Conservation (phyloP, 1,140 invertebrate genomes). For the Lerema accius region DNA sequence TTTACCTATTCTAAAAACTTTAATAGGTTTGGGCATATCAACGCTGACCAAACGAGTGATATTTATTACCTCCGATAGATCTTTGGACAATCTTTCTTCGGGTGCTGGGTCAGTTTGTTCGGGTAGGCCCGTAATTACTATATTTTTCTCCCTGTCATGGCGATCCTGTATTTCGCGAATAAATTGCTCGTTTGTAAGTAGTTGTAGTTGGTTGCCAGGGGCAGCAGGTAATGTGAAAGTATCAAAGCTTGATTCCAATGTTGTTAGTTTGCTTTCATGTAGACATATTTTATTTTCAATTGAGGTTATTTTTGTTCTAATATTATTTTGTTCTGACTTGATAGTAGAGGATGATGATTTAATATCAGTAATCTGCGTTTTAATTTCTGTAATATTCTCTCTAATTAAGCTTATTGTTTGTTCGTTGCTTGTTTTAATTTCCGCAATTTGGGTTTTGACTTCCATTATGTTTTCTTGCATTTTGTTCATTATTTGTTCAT, state of each 20-base stretch:
- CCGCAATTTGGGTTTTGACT: slow-evolving; percentile 6
- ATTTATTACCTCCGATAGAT: neutral
- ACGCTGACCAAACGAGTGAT: neutral
- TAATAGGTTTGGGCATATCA: slow-evolving; percentile 1
- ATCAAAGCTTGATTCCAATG: neutral
- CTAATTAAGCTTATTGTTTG: slow-evolving; percentile 7
- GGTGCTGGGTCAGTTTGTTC: neutral
- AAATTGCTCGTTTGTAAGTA: slow-evolving; percentile 6
- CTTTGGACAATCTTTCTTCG: slow-evolving; percentile 4
- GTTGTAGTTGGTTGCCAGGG: neutral
- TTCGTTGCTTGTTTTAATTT: slow-evolving; percentile 17
- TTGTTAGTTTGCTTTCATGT: slow-evolving; percentile 4
- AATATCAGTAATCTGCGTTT: slow-evolving; percentile 1
- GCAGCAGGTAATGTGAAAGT: neutral
- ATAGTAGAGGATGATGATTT: neutral
- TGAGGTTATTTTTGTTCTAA: slow-evolving; percentile 1
- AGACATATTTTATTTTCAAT: slow-evolving; percentile 1
- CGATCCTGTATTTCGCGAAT: slow-evolving; percentile 16
- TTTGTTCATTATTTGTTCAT: slow-evolving; percentile 12
- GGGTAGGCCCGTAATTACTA: slow-evolving; percentile 1
- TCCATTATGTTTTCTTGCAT: slow-evolving; percentile 17
- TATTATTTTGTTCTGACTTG: slow-evolving; percentile 7
- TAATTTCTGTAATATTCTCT: slow-evolving; percentile 3
- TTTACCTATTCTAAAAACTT: slow-evolving; percentile 8
- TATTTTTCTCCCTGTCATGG: neutral